Evolutionary conservation across 2,113 vertebrate genomes (phyloP), one percentile per base, ranked within the genome.

Genomic region (Zosterops borbonicus): DNA sequence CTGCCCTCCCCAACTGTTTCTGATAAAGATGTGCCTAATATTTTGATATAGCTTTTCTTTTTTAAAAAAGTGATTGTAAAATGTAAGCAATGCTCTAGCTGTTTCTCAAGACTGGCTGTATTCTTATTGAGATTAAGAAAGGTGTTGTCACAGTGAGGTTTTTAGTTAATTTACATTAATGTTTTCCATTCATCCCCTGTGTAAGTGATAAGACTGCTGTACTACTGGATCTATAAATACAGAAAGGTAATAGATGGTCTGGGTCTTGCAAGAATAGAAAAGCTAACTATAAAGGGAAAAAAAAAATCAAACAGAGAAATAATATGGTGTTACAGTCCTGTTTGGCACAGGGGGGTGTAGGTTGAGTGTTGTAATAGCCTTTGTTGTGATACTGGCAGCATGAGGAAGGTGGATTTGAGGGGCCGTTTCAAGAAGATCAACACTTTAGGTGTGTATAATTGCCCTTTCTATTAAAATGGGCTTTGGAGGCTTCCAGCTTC

Each of bases 391-490:
- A 20, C 59, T 95, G 63, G 65, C 53, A 25, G 14, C 23, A 23
- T 4, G 20, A 37, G 31, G 33, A 79, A 52, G 17, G 46, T 41
- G 55, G 55, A 42, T 53, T 73, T n/a, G 52, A 77, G 24, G 16
- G 13, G 11, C 33, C 33, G 1, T 44, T 76, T 68, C 29, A 87
- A 52, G 25, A 76, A 33, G 14, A 47, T 5, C 17, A 49, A 15
- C 2, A 0, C 6, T 41, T 71, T 0, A 39, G 2, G 8, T 63
- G 27, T 69, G 12, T 35, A 23, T 20, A 64, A 19, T 25, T 78
- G 22, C 21, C 13, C 24, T 27, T 23, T 52, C 5, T 22, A 1
- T n/a, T 80, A 62, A 80, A 80, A 73, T 18, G 11, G 21, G 5
- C 5, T 70, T 71, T 87, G 55, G 31, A 74, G 31, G 9, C 44